Evolutionary conservation across 2,888 invertebrate species (phyloP), one percentile per base, ranked within the genome.

Genomic region (Macrosiphum euphorbiae): DNA sequence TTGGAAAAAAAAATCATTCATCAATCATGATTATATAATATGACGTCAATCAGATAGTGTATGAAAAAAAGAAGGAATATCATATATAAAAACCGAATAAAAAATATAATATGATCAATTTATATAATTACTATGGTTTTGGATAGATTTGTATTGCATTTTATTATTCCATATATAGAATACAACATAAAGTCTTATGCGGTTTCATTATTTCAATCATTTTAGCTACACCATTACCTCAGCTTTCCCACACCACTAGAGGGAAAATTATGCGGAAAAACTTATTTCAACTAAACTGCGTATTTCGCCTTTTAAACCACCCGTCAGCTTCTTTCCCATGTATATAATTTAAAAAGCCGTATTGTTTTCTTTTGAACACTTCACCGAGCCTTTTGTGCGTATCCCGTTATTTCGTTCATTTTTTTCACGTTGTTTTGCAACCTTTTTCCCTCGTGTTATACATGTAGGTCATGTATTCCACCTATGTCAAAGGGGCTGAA

Each of bases 301-400:
- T 55, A 44, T 52, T 58, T 91, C 24, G 44, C 85, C 44, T 20
- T 90, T 91, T 55, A 86, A 88, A 90, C 90, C 16, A 10, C 11
- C 67, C 92, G 52, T 88, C 61, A 50, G 55, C 41, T 84, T 78
- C 85, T 93, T 85, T 55, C 26, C 67, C 35, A 11, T 20, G 84
- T 85, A 11, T 85, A 93, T 84, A 84, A 85, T 93, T 90, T 90
- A 85, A 93, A 89, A 84, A 89, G 78, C 55, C 84, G n/a, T 89
- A 93, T 90, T 93, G 89, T 93, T 90, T 93, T 93, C 84, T 89
- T 93, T 90, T 85, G 89, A 93, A 93, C 93, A 93, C 89, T 93
- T 85, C 41, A 35, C 85, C 58, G 85, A 84, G 84, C 93, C 93
- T 85, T 93, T 89, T 93, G n/a, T 88, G 44, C 67, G 52, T 28